These are phyloP conservation scores for Cryptus viduatorius DNA, from an alignment of 2,888 invertebrate genomes.

Conservation along the genomic window DNA sequence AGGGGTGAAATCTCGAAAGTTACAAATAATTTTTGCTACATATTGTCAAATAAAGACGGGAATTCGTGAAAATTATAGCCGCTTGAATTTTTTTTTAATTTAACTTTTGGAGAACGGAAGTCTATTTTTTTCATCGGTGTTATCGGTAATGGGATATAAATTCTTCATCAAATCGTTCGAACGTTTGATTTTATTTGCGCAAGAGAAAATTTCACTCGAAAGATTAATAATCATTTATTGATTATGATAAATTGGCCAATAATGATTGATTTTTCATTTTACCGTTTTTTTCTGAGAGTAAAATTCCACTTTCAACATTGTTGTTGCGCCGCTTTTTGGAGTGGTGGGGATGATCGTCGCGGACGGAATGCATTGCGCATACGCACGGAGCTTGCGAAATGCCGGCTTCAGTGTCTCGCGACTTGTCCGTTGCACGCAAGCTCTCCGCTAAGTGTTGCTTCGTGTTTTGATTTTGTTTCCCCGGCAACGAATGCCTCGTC, in stretches of 20 bases:
- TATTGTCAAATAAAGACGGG: not conserved
- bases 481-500: conserved; percentile 7
- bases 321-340: not conserved
- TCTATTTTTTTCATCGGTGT: not conserved
- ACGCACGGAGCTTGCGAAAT: not conserved
- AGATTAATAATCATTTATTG: too few relatives aligned
- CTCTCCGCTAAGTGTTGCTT: not conserved
- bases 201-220: too few relatives aligned
- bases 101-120: not conserved
- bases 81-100: too few relatives aligned
- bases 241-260: too few relatives aligned
- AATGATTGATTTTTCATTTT: too few relatives aligned
- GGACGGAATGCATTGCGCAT: not conserved
- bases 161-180: too few relatives aligned
- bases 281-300: too few relatives aligned
- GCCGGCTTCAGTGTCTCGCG: not conserved
- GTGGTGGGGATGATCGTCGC: not conserved
- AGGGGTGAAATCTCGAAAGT: not conserved
- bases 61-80: not conserved
- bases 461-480: conserved; percentile 13
- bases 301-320: not conserved
- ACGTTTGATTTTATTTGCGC: too few relatives aligned
- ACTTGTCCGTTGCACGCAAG: conserved; percentile 16
- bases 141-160: too few relatives aligned
- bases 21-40: not conserved